Percentiles rank a stretch among this genome's conserved stretches.
Conservation (phyloP, 2,888 invertebrate genomes). For the Cyclophora punctaria region DNA sequence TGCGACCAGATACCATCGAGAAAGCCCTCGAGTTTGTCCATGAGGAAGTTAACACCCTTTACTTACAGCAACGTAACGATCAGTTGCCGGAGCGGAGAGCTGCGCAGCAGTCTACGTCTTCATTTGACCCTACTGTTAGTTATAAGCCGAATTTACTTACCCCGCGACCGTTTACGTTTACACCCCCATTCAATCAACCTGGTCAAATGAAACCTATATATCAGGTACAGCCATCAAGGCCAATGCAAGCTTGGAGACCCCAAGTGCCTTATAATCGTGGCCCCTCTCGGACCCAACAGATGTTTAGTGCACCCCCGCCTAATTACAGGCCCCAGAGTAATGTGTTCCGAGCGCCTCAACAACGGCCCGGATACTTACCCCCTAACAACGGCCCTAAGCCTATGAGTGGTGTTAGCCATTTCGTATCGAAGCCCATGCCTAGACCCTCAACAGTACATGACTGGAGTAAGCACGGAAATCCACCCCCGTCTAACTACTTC, state of each 20-base stretch:
- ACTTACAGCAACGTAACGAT: not conserved
- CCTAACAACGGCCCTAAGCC: not conserved
- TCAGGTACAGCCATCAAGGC: not conserved
- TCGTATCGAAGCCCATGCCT: conserved; percentile 4
- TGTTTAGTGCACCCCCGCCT: not conserved
- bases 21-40: not conserved
- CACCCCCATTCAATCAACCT: not conserved
- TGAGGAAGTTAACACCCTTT: not conserved
- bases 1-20: conserved; percentile 7
- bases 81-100: not conserved
- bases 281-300: not conserved
- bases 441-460: conserved; percentile 4
- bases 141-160: not conserved
- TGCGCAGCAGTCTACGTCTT: not conserved
- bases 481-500: conserved; percentile 17
- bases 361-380: not conserved
- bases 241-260: not conserved
- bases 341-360: not conserved
- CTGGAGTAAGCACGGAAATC: conserved; percentile 13
- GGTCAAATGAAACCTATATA: not conserved
- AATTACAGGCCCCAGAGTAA: not conserved
- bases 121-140: not conserved
- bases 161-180: not conserved
- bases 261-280: not conserved
- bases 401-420: conserved; percentile 9